A percentile compares a stretch with the other conserved stretches of the same genome.
Evolutionary conservation across 2,888 invertebrate species (phyloP).

Genomic region (Philopedon plagiatum): DNA sequence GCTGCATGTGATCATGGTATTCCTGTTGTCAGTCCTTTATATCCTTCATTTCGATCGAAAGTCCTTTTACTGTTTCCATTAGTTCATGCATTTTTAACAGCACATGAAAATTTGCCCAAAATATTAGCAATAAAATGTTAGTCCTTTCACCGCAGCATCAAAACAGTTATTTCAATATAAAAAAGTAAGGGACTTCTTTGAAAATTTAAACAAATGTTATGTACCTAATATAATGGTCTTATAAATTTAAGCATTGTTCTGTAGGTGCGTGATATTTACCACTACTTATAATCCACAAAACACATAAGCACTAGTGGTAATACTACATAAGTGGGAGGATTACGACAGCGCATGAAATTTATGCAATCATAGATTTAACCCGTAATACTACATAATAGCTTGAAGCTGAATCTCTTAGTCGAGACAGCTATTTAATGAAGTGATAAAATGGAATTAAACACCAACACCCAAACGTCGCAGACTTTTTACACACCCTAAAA

Average conservation of each 20-base stretch:
- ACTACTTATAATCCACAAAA: constrained; percentile 3
- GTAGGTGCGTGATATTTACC: not conserved
- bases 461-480: not conserved
- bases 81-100: too few species aligned
- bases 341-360: constrained; percentile 12
- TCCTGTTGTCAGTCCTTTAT: too few species aligned
- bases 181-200: too few species aligned
- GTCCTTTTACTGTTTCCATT: too few species aligned
- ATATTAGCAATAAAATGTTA: too few species aligned
- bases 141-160: too few species aligned
- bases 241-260: not conserved
- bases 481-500: not conserved
- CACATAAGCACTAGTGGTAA: constrained; percentile 6
- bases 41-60: too few species aligned
- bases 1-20: too few species aligned
- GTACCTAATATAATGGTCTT: not conserved
- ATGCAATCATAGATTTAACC: constrained; percentile 18
- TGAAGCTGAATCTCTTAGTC: not conserved
- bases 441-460: not conserved
- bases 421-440: constrained; percentile 5
- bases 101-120: too few species aligned
- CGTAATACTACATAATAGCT: constrained; percentile 20
- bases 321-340: constrained; percentile 11
- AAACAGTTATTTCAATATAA: too few species aligned
- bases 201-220: too few species aligned